A percentile compares a stretch with the other conserved stretches of the same genome.
Evolutionary conservation across 2,113 vertebrate species (phyloP).

Genomic region (Eulemur macaco): DNA sequence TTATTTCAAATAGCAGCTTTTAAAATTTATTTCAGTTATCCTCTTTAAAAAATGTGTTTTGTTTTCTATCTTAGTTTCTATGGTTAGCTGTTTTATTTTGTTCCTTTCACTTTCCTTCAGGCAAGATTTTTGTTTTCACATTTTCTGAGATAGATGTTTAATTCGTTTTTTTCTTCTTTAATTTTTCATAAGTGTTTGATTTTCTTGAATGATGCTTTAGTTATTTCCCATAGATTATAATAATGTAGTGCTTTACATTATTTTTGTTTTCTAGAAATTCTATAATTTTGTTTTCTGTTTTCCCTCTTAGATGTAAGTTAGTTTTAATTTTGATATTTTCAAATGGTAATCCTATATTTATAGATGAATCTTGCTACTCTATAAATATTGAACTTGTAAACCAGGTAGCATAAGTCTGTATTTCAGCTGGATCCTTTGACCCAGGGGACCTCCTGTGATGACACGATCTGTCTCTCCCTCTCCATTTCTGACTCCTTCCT

Average conservation of each 20-base stretch:
- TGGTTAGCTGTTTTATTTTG: neutral
- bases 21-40: neutral
- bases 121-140: neutral
- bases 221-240: neutral
- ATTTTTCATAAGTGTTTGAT: neutral
- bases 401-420: neutral
- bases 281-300: neutral
- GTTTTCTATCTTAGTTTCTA: neutral
- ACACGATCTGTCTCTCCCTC: neutral
- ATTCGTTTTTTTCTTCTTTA: neutral
- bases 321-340: slow-evolving; percentile 21
- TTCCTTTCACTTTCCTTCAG: neutral
- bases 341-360: neutral
- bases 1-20: slow-evolving; percentile 15
- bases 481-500: no score
- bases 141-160: neutral
- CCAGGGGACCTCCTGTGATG: neutral
- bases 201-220: neutral
- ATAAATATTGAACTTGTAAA: neutral
- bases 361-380: neutral
- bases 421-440: neutral
- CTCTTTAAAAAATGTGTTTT: neutral
- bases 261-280: neutral
- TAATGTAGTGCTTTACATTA: neutral
- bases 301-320: neutral